Percentiles rank a stretch among this genome's conserved stretches.
Conservation (phyloP, 1,140 invertebrate genomes). For the Leptopilina boulardi region DNA sequence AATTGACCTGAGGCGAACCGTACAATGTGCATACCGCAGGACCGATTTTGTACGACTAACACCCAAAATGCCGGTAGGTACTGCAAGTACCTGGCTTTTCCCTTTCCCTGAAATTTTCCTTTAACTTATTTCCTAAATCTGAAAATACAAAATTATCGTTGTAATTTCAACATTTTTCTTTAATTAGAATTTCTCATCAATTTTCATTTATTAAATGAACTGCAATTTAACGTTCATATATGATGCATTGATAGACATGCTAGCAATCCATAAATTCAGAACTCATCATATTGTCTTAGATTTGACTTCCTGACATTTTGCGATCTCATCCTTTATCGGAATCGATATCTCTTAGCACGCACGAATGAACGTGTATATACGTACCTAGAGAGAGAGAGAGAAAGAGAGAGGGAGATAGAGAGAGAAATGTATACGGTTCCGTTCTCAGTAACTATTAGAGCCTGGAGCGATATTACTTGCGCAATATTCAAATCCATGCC, state of each 20-base stretch:
- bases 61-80: too few species aligned
- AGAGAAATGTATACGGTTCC: conserved; percentile 63
- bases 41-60: too few species aligned
- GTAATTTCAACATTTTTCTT: too few species aligned
- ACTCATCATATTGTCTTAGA: neutral
- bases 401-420: too few species aligned
- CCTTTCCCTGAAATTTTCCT: too few species aligned
- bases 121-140: too few species aligned
- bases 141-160: too few species aligned
- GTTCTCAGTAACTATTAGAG: conserved; percentile 73
- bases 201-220: conserved; percentile 35
- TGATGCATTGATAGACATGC: neutral
- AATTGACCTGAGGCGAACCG: too few species aligned
- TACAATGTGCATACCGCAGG: too few species aligned
- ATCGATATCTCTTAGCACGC: conserved; percentile 56
- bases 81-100: too few species aligned
- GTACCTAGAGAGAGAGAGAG: too few species aligned
- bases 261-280: conserved; percentile 8
- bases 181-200: too few species aligned
- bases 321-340: conserved; percentile 41
- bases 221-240: conserved; percentile 33
- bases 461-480: conserved; percentile 69
- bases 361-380: conserved; percentile 47
- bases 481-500: conserved; percentile 74
- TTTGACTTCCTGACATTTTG: neutral